Conservation (phyloP, 2,888 invertebrate species). For the Latrodectus hesperus region DNA sequence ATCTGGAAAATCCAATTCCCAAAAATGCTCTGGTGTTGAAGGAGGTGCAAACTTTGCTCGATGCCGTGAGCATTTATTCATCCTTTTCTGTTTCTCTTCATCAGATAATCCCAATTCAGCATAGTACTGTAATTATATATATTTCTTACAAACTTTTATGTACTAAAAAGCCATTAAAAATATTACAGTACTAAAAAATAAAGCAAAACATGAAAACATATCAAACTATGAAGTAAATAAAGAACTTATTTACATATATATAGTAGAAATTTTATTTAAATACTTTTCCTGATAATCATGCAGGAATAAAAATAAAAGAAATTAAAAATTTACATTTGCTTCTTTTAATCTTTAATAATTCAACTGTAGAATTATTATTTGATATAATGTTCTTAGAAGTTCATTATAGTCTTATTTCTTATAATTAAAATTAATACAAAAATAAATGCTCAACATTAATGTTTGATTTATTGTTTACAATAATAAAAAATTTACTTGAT, state of each 20-base stretch:
- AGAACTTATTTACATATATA: neutral
- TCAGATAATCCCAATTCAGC: conserved; percentile 58
- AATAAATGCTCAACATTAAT: no score
- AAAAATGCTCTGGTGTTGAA: conserved; percentile 71
- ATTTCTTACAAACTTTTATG: neutral
- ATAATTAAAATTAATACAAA: no score
- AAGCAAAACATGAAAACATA: neutral
- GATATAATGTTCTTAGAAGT: no score
- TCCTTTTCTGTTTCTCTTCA: conserved; percentile 59
- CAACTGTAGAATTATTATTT: no score
- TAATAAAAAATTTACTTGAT: no score
- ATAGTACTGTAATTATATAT: conserved; percentile 51
- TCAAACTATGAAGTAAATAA: no score
- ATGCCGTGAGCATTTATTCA: conserved; percentile 71
- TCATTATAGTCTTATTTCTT: no score
- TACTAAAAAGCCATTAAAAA: neutral
- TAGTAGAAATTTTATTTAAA: neutral
- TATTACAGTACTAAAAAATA: neutral
- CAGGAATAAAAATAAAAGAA: no score
- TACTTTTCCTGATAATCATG: neutral
- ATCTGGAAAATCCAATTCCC: conserved; percentile 71
- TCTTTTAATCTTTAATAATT: no score
- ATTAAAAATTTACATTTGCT: no score
- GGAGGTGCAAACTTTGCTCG: conserved; percentile 65
- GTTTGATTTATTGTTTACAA: no score